Evolutionary conservation across 2,113 vertebrate species (phyloP).

Genomic region (Stomatorhinus ivindoensis): DNA sequence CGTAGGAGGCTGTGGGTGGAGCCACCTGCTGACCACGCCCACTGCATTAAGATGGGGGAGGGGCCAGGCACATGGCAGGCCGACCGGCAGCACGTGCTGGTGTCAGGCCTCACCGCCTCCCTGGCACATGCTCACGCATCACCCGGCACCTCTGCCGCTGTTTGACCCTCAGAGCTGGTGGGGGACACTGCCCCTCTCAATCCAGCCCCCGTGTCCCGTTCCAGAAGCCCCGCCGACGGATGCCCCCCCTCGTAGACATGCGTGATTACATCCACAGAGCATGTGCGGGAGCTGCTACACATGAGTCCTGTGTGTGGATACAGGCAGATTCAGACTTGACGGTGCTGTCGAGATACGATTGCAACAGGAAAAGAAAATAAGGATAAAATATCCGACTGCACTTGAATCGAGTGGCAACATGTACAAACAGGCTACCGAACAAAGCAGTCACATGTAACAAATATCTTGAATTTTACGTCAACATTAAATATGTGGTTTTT

Average conservation of each 20-base stretch:
- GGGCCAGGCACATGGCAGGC: not conserved
- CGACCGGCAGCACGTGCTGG: not conserved
- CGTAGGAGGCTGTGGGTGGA: not conserved
- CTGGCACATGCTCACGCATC: not conserved
- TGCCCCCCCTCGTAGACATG: too few species aligned
- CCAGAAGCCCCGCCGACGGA: not conserved
- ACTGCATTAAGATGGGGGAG: not conserved
- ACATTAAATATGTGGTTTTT: not conserved
- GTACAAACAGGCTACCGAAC: not conserved
- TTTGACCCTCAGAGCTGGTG: not conserved
- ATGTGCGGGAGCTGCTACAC: not conserved
- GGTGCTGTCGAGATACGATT: not conserved
- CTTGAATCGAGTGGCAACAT: not conserved
- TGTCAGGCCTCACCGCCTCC: not conserved
- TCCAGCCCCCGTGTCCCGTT: not conserved
- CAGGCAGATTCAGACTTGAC: conserved; percentile 4
- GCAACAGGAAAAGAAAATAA: not conserved
- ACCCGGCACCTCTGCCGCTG: not conserved
- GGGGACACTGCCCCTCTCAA: not conserved
- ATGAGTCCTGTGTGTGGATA: not conserved
- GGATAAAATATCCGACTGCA: not conserved
- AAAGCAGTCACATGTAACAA: not conserved
- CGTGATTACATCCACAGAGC: not conserved
- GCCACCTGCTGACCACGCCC: not conserved
- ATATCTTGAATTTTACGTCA: not conserved